phyloP scores from a whole-genome alignment of 2,888 invertebrate species.

The Chalcosyrphus nemorum region DNA sequence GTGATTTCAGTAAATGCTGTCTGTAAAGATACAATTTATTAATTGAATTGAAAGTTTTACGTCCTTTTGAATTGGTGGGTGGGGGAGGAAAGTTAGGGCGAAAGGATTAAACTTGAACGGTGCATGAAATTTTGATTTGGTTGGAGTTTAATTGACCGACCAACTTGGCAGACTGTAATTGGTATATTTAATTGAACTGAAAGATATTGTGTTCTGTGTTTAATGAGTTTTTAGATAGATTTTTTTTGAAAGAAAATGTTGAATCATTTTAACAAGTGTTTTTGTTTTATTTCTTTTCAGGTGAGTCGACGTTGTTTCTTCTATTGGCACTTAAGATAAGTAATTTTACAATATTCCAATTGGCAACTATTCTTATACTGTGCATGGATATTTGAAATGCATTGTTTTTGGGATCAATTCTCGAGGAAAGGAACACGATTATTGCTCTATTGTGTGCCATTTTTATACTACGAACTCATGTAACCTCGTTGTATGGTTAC shows the following conservation, averaged over 20 bases:
- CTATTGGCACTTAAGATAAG: not conserved
- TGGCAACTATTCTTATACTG: too few species aligned
- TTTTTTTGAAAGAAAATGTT: not conserved
- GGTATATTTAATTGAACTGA: constrained; percentile 31
- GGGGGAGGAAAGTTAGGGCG: not conserved
- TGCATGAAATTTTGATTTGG: not conserved
- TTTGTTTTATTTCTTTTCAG: constrained; percentile 45
- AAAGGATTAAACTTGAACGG: constrained; percentile 47
- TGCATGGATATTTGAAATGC: too few species aligned
- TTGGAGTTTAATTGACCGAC: constrained; percentile 26
- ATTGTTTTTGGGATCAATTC: too few species aligned
- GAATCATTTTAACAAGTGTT: not conserved
- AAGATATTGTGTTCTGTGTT: constrained; percentile 17
- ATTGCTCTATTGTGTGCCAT: too few species aligned
- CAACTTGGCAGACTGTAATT: constrained; percentile 6
- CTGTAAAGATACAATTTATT: constrained; percentile 54
- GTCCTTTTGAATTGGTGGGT: constrained; percentile 29
- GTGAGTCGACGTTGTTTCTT: constrained; percentile 23
- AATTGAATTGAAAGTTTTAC: constrained; percentile 56
- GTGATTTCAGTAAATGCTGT: constrained; percentile 15
- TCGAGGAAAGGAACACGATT: too few species aligned
- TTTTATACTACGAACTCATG: too few species aligned
- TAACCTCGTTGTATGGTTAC: too few species aligned
- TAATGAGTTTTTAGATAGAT: constrained; percentile 48
- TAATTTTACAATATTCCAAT: not conserved